Conservation (phyloP, 2,797 vertebrate species). For the Pyrocephalus nanus region DNA sequence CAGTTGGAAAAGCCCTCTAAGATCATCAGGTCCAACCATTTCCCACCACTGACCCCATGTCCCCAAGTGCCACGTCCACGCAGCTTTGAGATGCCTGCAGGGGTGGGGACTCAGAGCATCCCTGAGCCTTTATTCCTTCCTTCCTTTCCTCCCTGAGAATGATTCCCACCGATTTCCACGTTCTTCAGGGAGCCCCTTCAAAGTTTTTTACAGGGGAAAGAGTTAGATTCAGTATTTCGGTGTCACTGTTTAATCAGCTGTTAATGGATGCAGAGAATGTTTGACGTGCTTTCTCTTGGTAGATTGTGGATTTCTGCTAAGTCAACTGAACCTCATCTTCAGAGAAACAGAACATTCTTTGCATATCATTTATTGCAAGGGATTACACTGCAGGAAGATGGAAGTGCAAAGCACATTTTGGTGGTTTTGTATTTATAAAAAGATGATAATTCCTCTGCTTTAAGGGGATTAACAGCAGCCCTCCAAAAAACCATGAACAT, state of each 20-base stretch:
- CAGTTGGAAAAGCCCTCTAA: background rate
- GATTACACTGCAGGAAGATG: background rate
- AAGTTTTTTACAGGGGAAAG: background rate
- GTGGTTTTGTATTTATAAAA: background rate
- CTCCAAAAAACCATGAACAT: background rate
- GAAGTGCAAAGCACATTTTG: background rate
- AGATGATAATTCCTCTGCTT: background rate
- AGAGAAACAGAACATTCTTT: background rate
- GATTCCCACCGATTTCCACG: background rate
- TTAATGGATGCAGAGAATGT: background rate
- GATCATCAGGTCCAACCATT: rapidly evolving
- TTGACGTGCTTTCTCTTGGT: background rate
- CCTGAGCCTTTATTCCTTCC: background rate
- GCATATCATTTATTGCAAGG: background rate
- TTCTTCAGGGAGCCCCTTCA: background rate
- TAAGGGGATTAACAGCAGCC: background rate
- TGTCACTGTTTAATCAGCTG: background rate
- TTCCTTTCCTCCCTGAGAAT: background rate
- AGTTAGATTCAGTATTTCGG: background rate
- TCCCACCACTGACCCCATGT: too few species aligned
- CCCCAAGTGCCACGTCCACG: rapidly evolving
- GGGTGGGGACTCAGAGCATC: background rate
- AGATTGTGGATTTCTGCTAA: background rate
- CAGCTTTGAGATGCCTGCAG: background rate
- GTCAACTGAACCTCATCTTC: background rate